phyloP scores from a whole-genome alignment of 92 coral and sea anemone genomes.

The Paramuricea clavata region DNA sequence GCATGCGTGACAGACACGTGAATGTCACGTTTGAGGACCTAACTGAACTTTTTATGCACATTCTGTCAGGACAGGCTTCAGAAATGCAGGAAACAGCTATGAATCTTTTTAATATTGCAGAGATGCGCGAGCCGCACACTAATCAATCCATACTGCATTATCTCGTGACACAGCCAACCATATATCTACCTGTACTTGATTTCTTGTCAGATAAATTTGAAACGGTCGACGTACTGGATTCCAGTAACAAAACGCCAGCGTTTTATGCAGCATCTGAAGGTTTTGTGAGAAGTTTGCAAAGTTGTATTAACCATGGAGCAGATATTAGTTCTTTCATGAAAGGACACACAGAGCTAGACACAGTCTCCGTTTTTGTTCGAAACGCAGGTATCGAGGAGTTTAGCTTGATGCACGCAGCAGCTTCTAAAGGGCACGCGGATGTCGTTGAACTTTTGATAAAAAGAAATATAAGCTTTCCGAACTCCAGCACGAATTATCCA shows the following conservation, averaged over 20 bases:
- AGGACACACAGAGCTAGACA: background rate
- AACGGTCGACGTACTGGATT: slow-evolving; percentile 13
- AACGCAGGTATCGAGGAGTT: too few species aligned
- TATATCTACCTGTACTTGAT: slow-evolving; percentile 36
- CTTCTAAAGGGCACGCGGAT: slow-evolving; percentile 56
- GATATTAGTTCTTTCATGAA: slow-evolving; percentile 49
- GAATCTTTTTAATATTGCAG: too few species aligned
- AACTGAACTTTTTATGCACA: too few species aligned
- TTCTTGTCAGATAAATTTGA: slow-evolving; percentile 58
- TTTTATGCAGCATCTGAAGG: too few species aligned
- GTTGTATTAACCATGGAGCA: slow-evolving; percentile 66
- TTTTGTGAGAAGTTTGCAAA: slow-evolving; percentile 57
- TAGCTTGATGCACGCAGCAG: slow-evolving; percentile 73
- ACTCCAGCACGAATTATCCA: slow-evolving; percentile 27
- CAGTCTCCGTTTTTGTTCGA: slow-evolving; percentile 32
- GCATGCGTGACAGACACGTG: too few species aligned
- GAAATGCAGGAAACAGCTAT: too few species aligned
- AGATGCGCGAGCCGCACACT: slow-evolving; percentile 26
- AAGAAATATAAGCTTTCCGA: slow-evolving; percentile 19
- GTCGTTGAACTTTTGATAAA: slow-evolving; percentile 54
- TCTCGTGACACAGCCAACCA: slow-evolving; percentile 58
- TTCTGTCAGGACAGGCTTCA: too few species aligned
- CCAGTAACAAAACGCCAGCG: too few species aligned
- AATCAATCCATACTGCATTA: too few species aligned
- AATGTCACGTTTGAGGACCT: slow-evolving; percentile 16